Percentiles rank a stretch among this genome's conserved stretches.
Conservation (phyloP, 2,797 vertebrate genomes). For the Sebastes hubbsi region DNA sequence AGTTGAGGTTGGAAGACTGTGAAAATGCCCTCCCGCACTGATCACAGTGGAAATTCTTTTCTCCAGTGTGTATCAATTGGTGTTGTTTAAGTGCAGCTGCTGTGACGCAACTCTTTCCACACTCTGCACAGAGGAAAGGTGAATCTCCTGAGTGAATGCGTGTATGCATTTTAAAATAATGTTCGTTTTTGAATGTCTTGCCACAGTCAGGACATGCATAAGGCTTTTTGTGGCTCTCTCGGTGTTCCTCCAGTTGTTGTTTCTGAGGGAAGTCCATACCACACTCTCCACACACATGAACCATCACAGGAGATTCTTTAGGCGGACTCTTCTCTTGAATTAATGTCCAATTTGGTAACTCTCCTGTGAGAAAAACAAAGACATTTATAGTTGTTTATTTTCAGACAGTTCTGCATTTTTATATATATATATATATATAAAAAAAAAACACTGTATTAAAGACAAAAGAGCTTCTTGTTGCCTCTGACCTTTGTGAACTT, state of each 20-base stretch:
- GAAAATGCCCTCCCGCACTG: conserved; percentile 51
- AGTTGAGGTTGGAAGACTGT: conserved; percentile 41
- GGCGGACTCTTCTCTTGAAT: conserved; percentile 20
- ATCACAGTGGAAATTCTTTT: conserved; percentile 50
- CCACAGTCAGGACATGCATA: conserved; percentile 43
- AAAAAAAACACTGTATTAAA: neutral
- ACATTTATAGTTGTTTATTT: neutral
- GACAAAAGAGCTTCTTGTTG: neutral
- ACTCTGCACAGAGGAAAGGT: conserved; percentile 45
- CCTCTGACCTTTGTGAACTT: conserved; percentile 58
- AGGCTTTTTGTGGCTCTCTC: conserved; percentile 49
- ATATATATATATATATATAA: too few species aligned
- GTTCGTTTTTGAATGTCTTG: conserved; percentile 52
- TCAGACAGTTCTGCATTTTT: neutral
- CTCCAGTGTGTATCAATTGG: conserved; percentile 33
- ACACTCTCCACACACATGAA: conserved; percentile 56
- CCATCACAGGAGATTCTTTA: conserved; percentile 4
- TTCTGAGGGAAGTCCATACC: conserved; percentile 61
- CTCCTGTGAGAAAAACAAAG: conserved; percentile 21
- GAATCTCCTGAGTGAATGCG: conserved; percentile 42
- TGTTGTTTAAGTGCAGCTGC: conserved; percentile 36
- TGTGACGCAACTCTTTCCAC: conserved; percentile 48
- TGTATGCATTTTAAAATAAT: conserved; percentile 50
- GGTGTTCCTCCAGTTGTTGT: conserved; percentile 55
- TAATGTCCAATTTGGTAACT: conserved; percentile 38